Base-by-base conservation (phyloP, 1,140 invertebrate genomes). In the Bombus fervidus region DNA sequence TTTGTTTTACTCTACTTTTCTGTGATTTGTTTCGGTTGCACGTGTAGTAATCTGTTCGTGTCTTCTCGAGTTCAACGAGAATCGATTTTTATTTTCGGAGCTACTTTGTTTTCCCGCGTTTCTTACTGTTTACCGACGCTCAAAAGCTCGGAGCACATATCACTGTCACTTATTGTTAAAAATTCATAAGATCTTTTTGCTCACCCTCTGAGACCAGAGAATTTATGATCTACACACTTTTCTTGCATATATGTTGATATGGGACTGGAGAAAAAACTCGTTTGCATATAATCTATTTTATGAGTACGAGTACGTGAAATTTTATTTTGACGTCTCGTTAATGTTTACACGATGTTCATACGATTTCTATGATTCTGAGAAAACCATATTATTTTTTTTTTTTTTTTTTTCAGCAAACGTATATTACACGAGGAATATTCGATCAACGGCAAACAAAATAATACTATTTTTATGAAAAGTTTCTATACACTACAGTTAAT, bases 101-200 rank as follows among this genome's bases (percentile, higher is more conserved):
- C 59, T 53, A 64, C 72, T 81, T 73, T 34, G 59, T 74, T 47
- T 31, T 34, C 28, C 34, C 43, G 41, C 31, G 25, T 80, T 80
- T 80, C 6, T 69, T 25, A 4, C n/a, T 73, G 28, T 37, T 69
- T 59, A 34, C 25, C 43, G 34, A 18, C 18, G 18, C 41, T 53
- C 22, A 3, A 75, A 53, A 75, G 15, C 62, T 47, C 47, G 9
- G 10, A 34, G 31, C 37, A 77, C 57, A 77, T 64, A 77, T 77
- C 57, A 62, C 31, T 62, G 75, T 77, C 75, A 41, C 41, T 77
- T 77, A 77, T 77, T 64, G 75, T 62, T 77, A 62, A 13, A 75
- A 75, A 47, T 75, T 75, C 73, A 75, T 75, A 75, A 53, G 73
- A 53, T 28, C 31, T 75, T 75, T 72, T 75, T 31, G 31, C 43